These are phyloP conservation scores for Chlamydotis undulata DNA, from an alignment of 2,113 vertebrate genomes.

Conservation along the genomic window DNA sequence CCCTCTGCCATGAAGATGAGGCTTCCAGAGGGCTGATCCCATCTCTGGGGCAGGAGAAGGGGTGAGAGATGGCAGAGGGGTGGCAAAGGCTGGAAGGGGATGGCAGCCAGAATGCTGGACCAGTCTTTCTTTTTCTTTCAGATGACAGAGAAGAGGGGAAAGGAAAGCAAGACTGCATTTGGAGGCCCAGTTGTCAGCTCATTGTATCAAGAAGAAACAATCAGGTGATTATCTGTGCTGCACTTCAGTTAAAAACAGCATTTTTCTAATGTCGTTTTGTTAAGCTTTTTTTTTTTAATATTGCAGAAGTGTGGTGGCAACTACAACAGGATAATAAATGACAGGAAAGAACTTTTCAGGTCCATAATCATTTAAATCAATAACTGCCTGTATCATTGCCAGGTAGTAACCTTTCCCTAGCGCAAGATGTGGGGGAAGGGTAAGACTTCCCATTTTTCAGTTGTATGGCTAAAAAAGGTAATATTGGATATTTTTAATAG, in stretches of 20 bases:
- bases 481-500: slow-evolving; percentile 48
- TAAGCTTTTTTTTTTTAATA: slow-evolving; percentile 38
- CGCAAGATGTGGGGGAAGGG: slow-evolving; percentile 9
- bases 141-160: slow-evolving; percentile 80
- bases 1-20: fast-evolving
- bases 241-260: neutral
- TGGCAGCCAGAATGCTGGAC: neutral
- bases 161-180: slow-evolving; percentile 82
- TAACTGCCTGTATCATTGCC: slow-evolving; percentile 57
- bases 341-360: slow-evolving; percentile 71
- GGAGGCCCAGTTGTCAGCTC: slow-evolving; percentile 93
- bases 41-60: neutral
- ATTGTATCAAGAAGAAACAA: slow-evolving; percentile 94
- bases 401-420: slow-evolving; percentile 59
- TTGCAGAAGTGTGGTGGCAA: slow-evolving; percentile 48
- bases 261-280: slow-evolving; percentile 37
- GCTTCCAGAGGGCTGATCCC: neutral
- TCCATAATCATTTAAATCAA: slow-evolving; percentile 69
- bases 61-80: neutral
- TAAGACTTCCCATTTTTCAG: slow-evolving; percentile 52
- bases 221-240: slow-evolving; percentile 83
- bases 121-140: slow-evolving; percentile 61
- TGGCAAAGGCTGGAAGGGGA: neutral
- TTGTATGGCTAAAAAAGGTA: slow-evolving; percentile 15
- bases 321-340: slow-evolving; percentile 69